Base-by-base conservation (phyloP, 2,113 vertebrate genomes). In the Diphyllodes magnificus region DNA sequence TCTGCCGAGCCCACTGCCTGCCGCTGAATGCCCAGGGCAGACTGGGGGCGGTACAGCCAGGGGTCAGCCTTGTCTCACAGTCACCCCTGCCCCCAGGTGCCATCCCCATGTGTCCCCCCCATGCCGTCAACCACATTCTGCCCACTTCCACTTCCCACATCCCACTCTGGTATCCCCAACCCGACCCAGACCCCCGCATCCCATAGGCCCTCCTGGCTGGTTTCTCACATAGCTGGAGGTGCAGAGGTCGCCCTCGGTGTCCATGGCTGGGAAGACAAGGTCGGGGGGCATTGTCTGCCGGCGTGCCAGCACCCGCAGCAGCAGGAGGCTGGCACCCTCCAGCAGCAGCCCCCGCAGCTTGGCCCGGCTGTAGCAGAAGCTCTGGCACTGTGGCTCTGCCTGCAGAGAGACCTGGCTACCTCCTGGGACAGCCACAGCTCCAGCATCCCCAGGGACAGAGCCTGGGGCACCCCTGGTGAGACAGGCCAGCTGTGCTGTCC, bases 241-340 rank as follows among this genome's bases (percentile, higher is more conserved):
- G 83, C 97, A 98, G 77, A 99, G 95, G 49, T 96, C 90, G 13
- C 97, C 96, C 30, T 98, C 97, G 0, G 71, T 75, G 93, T 99
- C 97, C 14, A 99, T 96, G 69, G 98, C 89, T 4, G 99, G 97
- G 91, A 99, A 99, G 37, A 45, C 30, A 90, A 98, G 97, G 21
- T 96, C 24, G 3, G 96, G 93, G 45, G 98, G 98, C 40, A 98
- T 93, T 4, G 53, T 95, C 79, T 45, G 97, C 71, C 93, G 97
- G 53, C 96, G 88, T 15, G 98, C 98, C 64, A 99, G 94, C 83
- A 99, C 95, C 53, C 99, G 98, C 96, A 99, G 96, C 86, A 99
- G 88, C 75, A 99, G 95, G 50, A 99, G 91, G 95, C 97, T 98
- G 94, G 99, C 98, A 4, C 98, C 98, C 79, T 99, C 98, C 0